phyloP scores from a whole-genome alignment of 2,113 vertebrate genomes.

The Sylvilagus bachmani region DNA sequence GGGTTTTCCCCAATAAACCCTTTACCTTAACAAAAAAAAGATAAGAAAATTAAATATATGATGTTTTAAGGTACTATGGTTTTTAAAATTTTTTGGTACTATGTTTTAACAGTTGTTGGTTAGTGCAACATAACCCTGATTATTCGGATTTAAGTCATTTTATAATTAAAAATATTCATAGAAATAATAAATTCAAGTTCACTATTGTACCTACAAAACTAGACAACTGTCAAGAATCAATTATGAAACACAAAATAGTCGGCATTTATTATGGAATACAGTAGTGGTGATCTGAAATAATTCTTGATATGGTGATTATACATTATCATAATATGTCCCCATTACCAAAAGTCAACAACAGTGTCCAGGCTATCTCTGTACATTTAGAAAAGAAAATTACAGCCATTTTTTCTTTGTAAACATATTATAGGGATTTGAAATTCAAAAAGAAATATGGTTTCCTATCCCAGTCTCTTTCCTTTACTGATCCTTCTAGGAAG shows the following conservation, averaged over 20 bases:
- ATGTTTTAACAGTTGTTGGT: neutral
- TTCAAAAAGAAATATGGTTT: neutral
- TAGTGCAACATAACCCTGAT: neutral
- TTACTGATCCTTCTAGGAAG: neutral
- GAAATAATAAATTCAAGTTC: slow-evolving; percentile 13
- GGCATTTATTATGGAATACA: neutral
- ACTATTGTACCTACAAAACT: neutral
- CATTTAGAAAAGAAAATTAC: neutral
- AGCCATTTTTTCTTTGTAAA: neutral
- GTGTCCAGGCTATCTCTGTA: neutral
- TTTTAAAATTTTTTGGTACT: no score
- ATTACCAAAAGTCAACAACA: neutral
- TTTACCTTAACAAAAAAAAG: no score
- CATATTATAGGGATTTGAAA: neutral
- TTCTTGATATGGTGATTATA: neutral
- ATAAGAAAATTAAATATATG: neutral
- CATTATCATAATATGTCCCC: no score
- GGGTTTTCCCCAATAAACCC: no score
- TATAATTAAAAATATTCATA: neutral
- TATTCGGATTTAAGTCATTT: neutral
- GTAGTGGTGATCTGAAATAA: neutral
- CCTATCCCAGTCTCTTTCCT: neutral
- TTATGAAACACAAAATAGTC: neutral
- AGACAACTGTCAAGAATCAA: neutral
- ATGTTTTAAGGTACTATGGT: neutral